phyloP scores from a whole-genome alignment of 2,797 vertebrate species.

The Silurus lanzhouensis region DNA sequence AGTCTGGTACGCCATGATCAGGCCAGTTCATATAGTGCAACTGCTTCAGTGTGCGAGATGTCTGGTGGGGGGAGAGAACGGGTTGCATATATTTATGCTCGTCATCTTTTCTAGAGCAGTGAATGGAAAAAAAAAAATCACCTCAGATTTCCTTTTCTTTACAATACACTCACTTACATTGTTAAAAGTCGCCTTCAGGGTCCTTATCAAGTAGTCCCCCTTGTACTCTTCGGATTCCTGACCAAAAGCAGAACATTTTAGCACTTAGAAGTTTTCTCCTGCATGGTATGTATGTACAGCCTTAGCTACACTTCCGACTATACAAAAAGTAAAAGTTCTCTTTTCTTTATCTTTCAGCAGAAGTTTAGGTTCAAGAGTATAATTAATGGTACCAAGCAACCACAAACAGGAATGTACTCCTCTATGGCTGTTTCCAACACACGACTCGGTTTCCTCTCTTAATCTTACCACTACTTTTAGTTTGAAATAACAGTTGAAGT shows the following conservation, averaged over 20 bases:
- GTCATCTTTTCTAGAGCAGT: background rate
- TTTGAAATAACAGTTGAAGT: background rate
- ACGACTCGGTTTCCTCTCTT: background rate
- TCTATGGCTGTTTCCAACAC: background rate
- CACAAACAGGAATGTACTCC: background rate
- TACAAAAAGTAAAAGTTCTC: background rate
- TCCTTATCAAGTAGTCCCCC: slow-evolving; percentile 85
- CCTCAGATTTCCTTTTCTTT: background rate
- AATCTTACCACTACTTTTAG: background rate
- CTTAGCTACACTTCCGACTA: background rate
- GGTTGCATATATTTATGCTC: background rate
- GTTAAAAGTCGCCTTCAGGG: slow-evolving; percentile 72
- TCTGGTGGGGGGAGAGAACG: slow-evolving; percentile 65
- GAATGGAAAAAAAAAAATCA: background rate
- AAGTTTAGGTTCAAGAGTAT: background rate
- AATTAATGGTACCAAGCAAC: too few relatives aligned
- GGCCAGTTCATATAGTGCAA: slow-evolving; percentile 97
- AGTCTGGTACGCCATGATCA: slow-evolving; percentile 90
- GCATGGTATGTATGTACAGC: too few relatives aligned
- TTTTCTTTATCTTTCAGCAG: background rate
- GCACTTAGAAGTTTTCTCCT: background rate
- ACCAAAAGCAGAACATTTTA: slow-evolving; percentile 7
- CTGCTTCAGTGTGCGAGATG: slow-evolving; percentile 80
- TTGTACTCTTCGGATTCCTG: slow-evolving; percentile 87
- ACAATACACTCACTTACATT: slow-evolving; percentile 65